Conservation (phyloP, 2,113 vertebrate species). For the Nettapus auritus region DNA sequence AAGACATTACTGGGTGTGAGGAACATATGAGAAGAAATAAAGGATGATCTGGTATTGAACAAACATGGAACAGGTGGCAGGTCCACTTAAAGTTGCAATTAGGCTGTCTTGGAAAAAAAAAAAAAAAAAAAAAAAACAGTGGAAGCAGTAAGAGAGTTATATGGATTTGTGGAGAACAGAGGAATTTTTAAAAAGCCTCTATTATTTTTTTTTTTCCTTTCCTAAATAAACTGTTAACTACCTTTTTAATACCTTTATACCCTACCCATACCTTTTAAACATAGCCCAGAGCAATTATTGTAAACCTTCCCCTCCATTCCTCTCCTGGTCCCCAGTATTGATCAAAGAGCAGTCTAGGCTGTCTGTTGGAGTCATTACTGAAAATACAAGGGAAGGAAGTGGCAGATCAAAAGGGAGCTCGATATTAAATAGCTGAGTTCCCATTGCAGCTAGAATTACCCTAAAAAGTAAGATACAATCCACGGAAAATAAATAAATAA, state of each 20-base stretch:
- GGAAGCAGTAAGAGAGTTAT: background rate
- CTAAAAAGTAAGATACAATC: background rate
- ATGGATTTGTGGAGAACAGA: background rate
- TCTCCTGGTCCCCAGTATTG: background rate
- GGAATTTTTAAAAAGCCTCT: background rate
- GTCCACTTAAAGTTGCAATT: background rate
- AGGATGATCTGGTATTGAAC: background rate
- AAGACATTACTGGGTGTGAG: background rate
- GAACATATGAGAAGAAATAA: conserved; percentile 22
- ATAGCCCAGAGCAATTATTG: background rate
- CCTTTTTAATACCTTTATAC: background rate
- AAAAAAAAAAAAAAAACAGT: background rate
- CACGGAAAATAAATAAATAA: background rate
- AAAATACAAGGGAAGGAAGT: background rate
- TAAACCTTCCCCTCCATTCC: too few relatives aligned
- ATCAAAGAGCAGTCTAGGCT: conserved; percentile 10
- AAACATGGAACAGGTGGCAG: background rate
- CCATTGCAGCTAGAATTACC: background rate
- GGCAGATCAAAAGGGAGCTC: background rate
- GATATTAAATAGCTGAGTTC: background rate
- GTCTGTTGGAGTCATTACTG: background rate
- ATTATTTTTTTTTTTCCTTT: background rate
- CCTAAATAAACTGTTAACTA: conserved; percentile 26
- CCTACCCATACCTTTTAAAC: background rate
- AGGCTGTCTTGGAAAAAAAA: background rate